phyloP scores from a whole-genome alignment of 2,888 invertebrate species.

The Blera fallax region DNA sequence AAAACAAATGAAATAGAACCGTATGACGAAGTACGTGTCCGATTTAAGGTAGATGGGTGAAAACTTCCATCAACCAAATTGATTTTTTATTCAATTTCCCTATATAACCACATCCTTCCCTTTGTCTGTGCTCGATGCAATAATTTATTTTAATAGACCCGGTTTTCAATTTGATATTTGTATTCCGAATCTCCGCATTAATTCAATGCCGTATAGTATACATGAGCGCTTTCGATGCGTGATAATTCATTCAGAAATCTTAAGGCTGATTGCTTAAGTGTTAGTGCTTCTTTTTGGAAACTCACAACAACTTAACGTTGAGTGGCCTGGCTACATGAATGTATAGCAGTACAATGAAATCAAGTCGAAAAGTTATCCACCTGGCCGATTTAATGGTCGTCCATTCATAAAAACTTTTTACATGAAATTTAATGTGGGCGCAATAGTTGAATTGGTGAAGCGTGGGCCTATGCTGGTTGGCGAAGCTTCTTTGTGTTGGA shows the following conservation, averaged over 20 bases:
- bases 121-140: slow-evolving; percentile 50
- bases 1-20: background rate
- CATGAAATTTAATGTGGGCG: slow-evolving; percentile 57
- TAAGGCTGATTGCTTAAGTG: slow-evolving; percentile 17
- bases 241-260: slow-evolving; percentile 63
- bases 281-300: slow-evolving; percentile 35
- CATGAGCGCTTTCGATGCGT: slow-evolving; percentile 8
- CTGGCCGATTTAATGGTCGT: slow-evolving; percentile 57
- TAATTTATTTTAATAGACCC: slow-evolving; percentile 62
- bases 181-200: slow-evolving; percentile 33
- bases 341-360: slow-evolving; percentile 32
- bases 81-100: slow-evolving; percentile 22
- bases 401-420: slow-evolving; percentile 65
- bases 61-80: slow-evolving; percentile 33
- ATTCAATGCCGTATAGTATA: slow-evolving; percentile 27
- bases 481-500: slow-evolving; percentile 42
- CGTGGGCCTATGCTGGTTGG: slow-evolving; percentile 57
- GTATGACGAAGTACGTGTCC: background rate
- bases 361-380: slow-evolving; percentile 56
- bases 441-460: slow-evolving; percentile 54
- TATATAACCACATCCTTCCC: slow-evolving; percentile 18
- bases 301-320: slow-evolving; percentile 48
- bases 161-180: slow-evolving; percentile 57
- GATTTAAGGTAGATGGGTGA: slow-evolving; percentile 18
- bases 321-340: background rate